Conservation (phyloP, 2,797 vertebrate species). For the Eulemur coronatus region DNA sequence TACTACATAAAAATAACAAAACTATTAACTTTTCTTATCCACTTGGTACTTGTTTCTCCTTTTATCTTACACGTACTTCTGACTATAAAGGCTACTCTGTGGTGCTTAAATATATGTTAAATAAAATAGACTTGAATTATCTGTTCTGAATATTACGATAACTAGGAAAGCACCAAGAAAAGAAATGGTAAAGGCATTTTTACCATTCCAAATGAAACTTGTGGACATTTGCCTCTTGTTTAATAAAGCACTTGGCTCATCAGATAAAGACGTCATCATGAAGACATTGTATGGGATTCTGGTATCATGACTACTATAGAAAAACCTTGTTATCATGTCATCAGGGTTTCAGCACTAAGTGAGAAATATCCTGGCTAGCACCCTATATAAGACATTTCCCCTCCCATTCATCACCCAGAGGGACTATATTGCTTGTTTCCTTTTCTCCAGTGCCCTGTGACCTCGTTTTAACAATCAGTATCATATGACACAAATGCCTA, state of each 20-base stretch:
- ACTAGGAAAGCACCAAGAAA: not conserved
- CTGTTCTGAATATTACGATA: not conserved
- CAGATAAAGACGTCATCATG: not conserved
- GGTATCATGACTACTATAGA: not conserved
- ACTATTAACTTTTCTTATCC: not conserved
- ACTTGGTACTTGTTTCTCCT: not conserved
- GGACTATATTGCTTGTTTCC: constrained; percentile 51
- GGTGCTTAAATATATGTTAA: not conserved
- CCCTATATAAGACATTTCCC: not conserved
- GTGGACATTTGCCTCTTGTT: not conserved
- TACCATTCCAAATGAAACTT: not conserved
- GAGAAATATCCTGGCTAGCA: not conserved
- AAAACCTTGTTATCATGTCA: constrained; percentile 17
- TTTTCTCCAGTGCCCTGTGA: constrained; percentile 48
- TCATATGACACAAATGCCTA: constrained; percentile 46
- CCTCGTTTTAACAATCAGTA: constrained; percentile 44
- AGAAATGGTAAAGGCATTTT: not conserved
- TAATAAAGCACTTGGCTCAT: not conserved
- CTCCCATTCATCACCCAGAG: constrained; percentile 43
- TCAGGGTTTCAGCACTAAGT: not conserved
- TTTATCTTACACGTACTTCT: not conserved
- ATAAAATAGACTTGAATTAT: not conserved
- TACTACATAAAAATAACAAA: not conserved
- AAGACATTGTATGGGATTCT: not conserved
- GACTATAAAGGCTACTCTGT: not conserved